Base-by-base conservation (phyloP, 2,888 invertebrate genomes). In the Cetonia aurata region DNA sequence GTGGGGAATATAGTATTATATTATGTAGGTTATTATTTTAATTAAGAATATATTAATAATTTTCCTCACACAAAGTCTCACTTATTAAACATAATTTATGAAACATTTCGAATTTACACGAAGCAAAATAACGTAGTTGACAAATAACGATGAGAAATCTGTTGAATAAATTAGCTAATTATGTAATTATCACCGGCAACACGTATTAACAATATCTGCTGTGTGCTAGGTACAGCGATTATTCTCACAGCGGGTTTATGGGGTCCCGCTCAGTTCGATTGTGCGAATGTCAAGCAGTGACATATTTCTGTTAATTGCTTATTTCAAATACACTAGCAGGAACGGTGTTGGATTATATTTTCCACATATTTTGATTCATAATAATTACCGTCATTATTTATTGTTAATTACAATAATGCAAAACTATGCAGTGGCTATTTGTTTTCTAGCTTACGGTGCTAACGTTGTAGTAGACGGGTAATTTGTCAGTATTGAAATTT, bases 251-350 rank as follows among this genome's bases (percentile, higher is more conserved):
- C 41, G 50, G 62, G 62, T 65, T 62, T 62, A 52, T 50, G 62
- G 33, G 48, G 9, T 62, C 8, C 37, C 50, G 37, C 50, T 50
- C 50, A 52, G 41, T 57, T 67, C 42, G 57, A 67, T 42, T 66
- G 52, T 57, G 57, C 57, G 46, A 31, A 46, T 59, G 70, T 59
- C 66, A 67, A 42, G 50, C 44, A 66, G 71, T 77, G 77, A 77
- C 77, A 74, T 74, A 75, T 76, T 76, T 73, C 75, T 75, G 76
- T 76, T 77, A 78, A 78, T 78, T 77, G 78, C 76, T 75, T 75
- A 75, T 78, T 77, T 75, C 73, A 74, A 75, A 75, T 75, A 74
- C 76, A 74, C 75, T 74, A 69, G 70, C 71, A 59, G 60, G 70
- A 74, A 71, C 67, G 69, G 65, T 67, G 70, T 73, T 69, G 69